Conservation (phyloP, 1,140 invertebrate genomes). For the Dendrolimus punctatus region DNA sequence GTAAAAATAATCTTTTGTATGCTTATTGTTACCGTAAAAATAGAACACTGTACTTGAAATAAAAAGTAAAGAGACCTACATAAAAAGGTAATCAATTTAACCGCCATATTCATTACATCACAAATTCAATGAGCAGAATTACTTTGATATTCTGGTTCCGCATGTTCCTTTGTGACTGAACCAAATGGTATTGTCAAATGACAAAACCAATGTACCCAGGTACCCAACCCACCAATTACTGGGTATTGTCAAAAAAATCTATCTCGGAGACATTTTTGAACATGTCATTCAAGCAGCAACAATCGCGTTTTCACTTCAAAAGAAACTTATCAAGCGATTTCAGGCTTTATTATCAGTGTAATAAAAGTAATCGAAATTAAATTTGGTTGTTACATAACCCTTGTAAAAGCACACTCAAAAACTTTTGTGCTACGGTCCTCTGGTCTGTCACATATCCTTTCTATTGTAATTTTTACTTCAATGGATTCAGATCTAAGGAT, state of each 20-base stretch:
- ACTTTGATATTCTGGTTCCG: constrained; percentile 45
- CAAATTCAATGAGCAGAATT: constrained; percentile 40
- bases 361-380: constrained; percentile 10
- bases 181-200: constrained; percentile 52
- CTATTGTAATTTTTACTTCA: constrained; percentile 60
- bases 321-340: constrained; percentile 15
- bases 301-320: constrained; percentile 13
- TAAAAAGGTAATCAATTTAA: constrained; percentile 5
- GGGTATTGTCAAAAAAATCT: constrained; percentile 61
- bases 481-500: constrained; percentile 41
- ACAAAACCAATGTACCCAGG: constrained; percentile 60
- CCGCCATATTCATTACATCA: constrained; percentile 23
- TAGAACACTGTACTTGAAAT: too few species aligned
- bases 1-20: too few species aligned
- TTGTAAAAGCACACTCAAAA: constrained; percentile 35
- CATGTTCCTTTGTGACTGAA: constrained; percentile 37
- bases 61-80: too few species aligned
- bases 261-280: constrained; percentile 63
- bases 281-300: constrained; percentile 54
- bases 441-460: constrained; percentile 65
- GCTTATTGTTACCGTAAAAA: too few species aligned
- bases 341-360: constrained; percentile 15
- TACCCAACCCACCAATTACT: constrained; percentile 70
- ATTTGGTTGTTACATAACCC: constrained; percentile 12
- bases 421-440: constrained; percentile 57